Base-by-base conservation (phyloP, 1,140 invertebrate genomes). In the Aphidius ervi region DNA sequence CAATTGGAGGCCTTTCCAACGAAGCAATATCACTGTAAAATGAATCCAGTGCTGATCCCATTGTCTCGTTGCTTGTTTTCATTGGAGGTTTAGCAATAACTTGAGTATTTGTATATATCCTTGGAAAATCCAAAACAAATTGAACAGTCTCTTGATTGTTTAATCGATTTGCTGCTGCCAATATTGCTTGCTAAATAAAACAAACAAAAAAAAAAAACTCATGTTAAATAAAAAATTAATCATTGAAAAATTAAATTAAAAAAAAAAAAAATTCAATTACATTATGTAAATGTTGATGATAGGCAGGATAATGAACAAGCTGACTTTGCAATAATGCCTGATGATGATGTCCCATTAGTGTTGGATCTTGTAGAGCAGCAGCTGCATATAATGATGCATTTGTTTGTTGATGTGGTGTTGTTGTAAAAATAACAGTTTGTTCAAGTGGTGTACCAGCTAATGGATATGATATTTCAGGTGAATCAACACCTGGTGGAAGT, bases 11-110 rank as follows among this genome's bases (percentile, higher is more conserved):
- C 37, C 70, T 77, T 56, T 84, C 83, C 16, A 85, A 76, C 9
- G 81, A 77, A 5, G 84, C 84, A 37, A 86, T 81, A 60, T 86
- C 84, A 9, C 75, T 85, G 66, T 86, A 86, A 72, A 86, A 86
- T 5, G 82, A 84, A 70, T 84, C 80, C 10, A 86, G 67, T 5
- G 80, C 84, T 0, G 81, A 79, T 9, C 74, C 72, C 1, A 77
- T 63, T 16, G 74, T 74, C 46, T 81, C 73, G 7, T 75, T 75
- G 9, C 74, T 68, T 20, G 68, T 70, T 48, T 78, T 76, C 3
- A 78, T 66, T 0, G 76, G 74, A 6, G 76, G 76, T 49, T 75
- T 81, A 1, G 75, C 71, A 40, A 78, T 79, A 8, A 79, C 74
- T 62, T 78, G 73, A 58, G 73, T 79, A 43, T 75, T 77, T 31